These are phyloP conservation scores for Marmota flaviventris DNA, from an alignment of 2,113 vertebrate species.

Conservation along the genomic window DNA sequence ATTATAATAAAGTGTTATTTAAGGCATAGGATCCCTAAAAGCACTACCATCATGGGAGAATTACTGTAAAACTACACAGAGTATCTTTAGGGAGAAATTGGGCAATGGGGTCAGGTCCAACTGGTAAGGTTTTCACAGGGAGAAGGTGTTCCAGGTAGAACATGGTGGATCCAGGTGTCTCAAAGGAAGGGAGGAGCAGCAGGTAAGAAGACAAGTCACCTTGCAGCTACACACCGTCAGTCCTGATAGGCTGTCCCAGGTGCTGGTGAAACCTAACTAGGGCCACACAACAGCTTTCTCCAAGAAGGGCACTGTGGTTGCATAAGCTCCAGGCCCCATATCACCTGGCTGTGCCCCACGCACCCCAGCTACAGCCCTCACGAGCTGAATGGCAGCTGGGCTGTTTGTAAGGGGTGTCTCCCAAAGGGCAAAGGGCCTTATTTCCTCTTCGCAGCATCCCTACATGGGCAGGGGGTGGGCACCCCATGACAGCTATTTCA, in stretches of 20 bases:
- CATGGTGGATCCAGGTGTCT: fast-evolving
- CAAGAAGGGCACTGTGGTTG: too few species aligned
- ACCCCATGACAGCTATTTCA: too few species aligned
- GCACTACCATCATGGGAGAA: fast-evolving
- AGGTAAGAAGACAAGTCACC: fast-evolving
- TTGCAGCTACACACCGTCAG: too few species aligned
- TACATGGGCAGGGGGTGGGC: neutral
- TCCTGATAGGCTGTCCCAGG: too few species aligned
- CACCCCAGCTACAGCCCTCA: too few species aligned
- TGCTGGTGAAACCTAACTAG: neutral
- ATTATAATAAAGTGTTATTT: fast-evolving
- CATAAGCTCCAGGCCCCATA: neutral
- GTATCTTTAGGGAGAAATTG: neutral
- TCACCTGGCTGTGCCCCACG: too few species aligned
- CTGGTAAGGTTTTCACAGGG: neutral
- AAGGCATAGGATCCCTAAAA: fast-evolving
- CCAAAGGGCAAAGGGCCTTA: neutral
- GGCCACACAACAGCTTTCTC: neutral
- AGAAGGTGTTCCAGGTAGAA: neutral
- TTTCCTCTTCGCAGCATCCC: neutral
- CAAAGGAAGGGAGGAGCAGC: neutral
- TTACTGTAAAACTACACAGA: neutral
- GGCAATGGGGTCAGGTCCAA: fast-evolving
- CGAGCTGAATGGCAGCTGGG: too few species aligned
- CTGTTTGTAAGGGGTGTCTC: neutral